Conservation (phyloP, 2,797 vertebrate species). For the Pogonophryne albipinna region DNA sequence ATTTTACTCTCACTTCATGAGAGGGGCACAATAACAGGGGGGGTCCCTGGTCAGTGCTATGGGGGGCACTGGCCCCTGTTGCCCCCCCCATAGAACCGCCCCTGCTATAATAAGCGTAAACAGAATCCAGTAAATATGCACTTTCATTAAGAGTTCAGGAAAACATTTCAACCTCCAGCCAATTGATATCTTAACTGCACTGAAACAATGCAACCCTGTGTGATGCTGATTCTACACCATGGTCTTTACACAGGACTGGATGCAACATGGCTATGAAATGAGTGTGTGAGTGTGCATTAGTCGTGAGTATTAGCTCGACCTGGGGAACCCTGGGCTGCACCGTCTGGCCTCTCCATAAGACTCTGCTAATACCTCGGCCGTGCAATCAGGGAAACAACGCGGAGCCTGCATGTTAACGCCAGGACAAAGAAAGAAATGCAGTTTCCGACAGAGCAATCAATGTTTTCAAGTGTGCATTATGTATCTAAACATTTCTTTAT, state of each 20-base stretch:
- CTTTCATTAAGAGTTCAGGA: conserved; percentile 7
- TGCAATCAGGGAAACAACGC: conserved; percentile 44
- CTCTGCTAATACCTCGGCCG: conserved; percentile 62
- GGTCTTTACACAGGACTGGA: conserved; percentile 27
- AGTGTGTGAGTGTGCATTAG: conserved; percentile 58
- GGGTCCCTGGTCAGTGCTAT: no score
- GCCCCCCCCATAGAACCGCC: no score
- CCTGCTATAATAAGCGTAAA: background rate
- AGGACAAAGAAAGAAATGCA: background rate
- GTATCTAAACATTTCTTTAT: background rate
- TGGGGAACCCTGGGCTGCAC: conserved; percentile 61
- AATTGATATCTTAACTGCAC: conserved; percentile 30
- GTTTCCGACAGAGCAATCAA: conserved; percentile 1
- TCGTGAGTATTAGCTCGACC: conserved; percentile 61
- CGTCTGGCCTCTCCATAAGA: conserved; percentile 70
- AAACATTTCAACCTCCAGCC: conserved; percentile 19
- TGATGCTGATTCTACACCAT: conserved; percentile 25
- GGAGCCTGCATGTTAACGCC: conserved; percentile 31
- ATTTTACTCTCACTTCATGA: no score
- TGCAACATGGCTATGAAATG: conserved; percentile 46
- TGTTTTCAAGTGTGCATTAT: conserved; percentile 20
- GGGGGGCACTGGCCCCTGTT: no score
- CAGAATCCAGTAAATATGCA: background rate
- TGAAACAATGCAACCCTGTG: conserved; percentile 20
- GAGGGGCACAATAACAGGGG: no score